Evolutionary conservation across 2,888 invertebrate genomes (phyloP).

Genomic region (Lumbricus terrestris): DNA sequence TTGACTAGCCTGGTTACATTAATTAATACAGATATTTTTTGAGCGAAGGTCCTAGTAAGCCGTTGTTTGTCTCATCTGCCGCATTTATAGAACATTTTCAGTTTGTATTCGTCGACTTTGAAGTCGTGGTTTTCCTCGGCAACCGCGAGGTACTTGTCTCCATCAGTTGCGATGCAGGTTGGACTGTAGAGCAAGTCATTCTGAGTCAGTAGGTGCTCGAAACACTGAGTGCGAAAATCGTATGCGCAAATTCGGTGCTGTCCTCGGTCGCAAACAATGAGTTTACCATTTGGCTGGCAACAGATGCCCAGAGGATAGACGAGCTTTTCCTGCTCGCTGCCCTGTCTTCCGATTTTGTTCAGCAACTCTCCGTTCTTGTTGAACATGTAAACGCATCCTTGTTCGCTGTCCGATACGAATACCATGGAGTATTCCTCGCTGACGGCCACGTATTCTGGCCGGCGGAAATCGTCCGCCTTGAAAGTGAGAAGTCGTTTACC

Average conservation of each 20-base stretch:
- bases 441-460: neutral
- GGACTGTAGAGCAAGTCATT: constrained; percentile 7
- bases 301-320: constrained; percentile 3
- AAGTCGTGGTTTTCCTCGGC: constrained; percentile 6
- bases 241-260: neutral
- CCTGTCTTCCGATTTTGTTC: neutral
- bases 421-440: neutral
- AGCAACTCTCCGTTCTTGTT: neutral
- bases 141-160: constrained; percentile 3
- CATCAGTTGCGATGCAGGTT: neutral
- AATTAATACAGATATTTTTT: neutral
- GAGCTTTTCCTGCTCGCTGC: neutral
- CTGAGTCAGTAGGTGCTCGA: neutral
- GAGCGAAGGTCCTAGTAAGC: neutral
- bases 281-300: neutral
- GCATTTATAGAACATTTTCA: neutral
- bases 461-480: neutral
- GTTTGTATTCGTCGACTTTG: neutral
- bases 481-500: neutral
- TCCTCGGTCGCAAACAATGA: neutral
- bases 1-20: neutral
- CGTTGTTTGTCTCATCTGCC: neutral
- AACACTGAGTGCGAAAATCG: neutral
- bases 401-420: neutral
- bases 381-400: constrained; percentile 3